phyloP scores from a whole-genome alignment of 2,797 vertebrate species.

The Macroramphosus scolopax region DNA sequence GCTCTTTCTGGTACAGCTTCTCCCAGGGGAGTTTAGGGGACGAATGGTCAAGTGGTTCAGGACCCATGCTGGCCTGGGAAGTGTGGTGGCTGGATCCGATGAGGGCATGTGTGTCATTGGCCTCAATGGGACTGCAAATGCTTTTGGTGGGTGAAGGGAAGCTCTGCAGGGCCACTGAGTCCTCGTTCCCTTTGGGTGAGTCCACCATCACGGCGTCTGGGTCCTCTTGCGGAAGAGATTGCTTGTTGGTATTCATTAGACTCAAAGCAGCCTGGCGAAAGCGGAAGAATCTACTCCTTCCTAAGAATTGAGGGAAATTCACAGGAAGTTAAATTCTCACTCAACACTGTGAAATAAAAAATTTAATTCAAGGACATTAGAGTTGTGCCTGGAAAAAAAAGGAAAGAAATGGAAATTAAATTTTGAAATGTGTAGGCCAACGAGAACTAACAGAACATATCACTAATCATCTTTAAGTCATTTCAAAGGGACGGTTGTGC shows the following conservation, averaged over 20 bases:
- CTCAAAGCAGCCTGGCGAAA: conserved; percentile 90
- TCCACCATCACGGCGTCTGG: conserved; percentile 93
- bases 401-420: too few relatives aligned
- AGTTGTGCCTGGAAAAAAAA: not conserved
- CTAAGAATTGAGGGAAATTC: conserved; percentile 43
- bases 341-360: not conserved
- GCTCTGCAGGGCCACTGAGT: conserved; percentile 89
- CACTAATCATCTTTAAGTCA: too few relatives aligned
- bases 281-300: conserved; percentile 88
- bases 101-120: conserved; percentile 92
- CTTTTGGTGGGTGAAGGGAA: conserved; percentile 93
- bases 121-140: conserved; percentile 89
- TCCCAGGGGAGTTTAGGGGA: conserved; percentile 90
- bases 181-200: conserved; percentile 86
- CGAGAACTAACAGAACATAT: too few relatives aligned
- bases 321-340: not conserved
- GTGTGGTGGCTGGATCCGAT: conserved; percentile 89
- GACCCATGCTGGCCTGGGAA: conserved; percentile 85
- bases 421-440: too few relatives aligned
- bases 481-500: too few relatives aligned
- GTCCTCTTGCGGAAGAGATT: conserved; percentile 95
- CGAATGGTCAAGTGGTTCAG: conserved; percentile 90
- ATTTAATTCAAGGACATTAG: not conserved
- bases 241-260: conserved; percentile 90
- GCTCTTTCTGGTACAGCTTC: conserved; percentile 87